Evolutionary conservation across 92 coral and sea anemone genomes (phyloP).

Genomic region (Palythoa grandiflora): DNA sequence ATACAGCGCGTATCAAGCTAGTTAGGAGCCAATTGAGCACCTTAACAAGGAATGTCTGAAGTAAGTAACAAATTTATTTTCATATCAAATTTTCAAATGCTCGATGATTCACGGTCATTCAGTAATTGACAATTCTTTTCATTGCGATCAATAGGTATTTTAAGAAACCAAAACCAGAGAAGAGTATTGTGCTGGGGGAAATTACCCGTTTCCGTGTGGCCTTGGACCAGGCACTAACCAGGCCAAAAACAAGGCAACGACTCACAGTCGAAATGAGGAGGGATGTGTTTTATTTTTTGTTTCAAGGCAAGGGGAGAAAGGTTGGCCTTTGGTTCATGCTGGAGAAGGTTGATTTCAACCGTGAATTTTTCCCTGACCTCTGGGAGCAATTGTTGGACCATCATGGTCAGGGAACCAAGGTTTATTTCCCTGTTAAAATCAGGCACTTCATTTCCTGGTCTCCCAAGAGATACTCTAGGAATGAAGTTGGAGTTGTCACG

Average conservation of each 20-base stretch:
- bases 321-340: background rate
- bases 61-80: slow-evolving; percentile 9
- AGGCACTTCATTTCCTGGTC: slow-evolving; percentile 55
- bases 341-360: slow-evolving; percentile 7
- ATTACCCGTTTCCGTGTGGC: background rate
- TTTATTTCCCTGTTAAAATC: slow-evolving; percentile 48
- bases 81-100: background rate
- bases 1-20: slow-evolving; percentile 43
- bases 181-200: no score
- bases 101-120: background rate
- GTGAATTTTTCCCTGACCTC: slow-evolving; percentile 15
- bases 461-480: slow-evolving; percentile 30
- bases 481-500: slow-evolving; percentile 22
- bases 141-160: no score
- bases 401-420: slow-evolving; percentile 56
- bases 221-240: no score
- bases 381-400: slow-evolving; percentile 48
- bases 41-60: slow-evolving; percentile 46
- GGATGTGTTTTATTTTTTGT: background rate
- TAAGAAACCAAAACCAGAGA: background rate
- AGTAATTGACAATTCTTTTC: background rate
- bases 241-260: no score
- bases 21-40: slow-evolving; percentile 57
- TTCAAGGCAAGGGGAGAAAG: slow-evolving; percentile 6
- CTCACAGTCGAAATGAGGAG: no score